These are phyloP conservation scores for Antechinus flavipes DNA, from an alignment of 2,113 vertebrate species.

Conservation along the genomic window DNA sequence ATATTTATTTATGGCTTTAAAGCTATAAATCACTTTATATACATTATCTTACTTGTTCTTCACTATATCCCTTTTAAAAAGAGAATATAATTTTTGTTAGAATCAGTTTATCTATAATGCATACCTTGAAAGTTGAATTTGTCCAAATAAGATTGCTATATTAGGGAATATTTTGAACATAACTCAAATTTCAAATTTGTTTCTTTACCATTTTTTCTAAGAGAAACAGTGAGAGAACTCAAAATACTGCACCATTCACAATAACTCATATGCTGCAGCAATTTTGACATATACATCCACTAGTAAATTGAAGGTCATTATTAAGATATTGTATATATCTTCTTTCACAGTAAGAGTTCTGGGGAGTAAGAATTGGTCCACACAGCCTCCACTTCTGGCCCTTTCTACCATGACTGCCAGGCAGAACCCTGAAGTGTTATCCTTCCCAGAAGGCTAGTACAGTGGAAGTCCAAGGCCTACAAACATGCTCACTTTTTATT, in stretches of 20 bases:
- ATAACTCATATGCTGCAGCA: background rate
- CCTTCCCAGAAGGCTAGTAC: background rate
- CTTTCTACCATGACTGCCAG: background rate
- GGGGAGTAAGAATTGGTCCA: background rate
- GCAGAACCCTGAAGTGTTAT: background rate
- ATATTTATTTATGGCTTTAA: background rate
- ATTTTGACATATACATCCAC: background rate
- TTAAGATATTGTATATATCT: background rate
- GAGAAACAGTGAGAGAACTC: background rate
- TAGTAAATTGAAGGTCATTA: background rate
- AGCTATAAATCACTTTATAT: background rate
- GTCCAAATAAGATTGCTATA: background rate
- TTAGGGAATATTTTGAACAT: background rate
- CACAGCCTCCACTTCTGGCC: background rate
- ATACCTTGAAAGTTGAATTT: background rate
- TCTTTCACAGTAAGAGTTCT: background rate
- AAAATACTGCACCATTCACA: background rate
- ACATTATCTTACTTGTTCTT: background rate
- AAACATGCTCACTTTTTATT: background rate
- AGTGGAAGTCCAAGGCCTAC: background rate
- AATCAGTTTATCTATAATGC: background rate
- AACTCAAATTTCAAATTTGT: background rate
- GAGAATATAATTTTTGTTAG: background rate
- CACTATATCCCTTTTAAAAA: background rate
- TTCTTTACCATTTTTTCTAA: background rate